Evolutionary conservation across 2,888 invertebrate species (phyloP), one percentile per base, ranked within the genome.

Genomic region (Pyrrhia umbra): DNA sequence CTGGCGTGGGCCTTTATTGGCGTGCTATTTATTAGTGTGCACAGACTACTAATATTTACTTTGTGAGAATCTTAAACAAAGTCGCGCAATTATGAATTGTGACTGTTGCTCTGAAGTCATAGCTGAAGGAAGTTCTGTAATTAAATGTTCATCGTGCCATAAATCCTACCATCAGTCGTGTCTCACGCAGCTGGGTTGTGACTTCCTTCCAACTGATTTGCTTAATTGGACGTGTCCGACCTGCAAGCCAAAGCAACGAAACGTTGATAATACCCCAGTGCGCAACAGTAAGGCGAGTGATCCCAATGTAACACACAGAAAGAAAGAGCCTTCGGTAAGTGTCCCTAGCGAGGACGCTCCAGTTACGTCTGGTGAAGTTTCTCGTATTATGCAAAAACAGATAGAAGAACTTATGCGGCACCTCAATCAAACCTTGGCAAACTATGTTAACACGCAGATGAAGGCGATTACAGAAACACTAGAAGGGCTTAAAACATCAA

Each of bases 371-470:
- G 15, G 25, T 25, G 46, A 46, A 46, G 25, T 46, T 5, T 46
- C 46, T 9, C 46, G 46, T 5, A 46, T 46, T 16, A 46, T 46
- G 25, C 15, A 46, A 25, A 16, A 46, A 25, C 25, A 25, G 16
- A 46, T 46, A 1, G 25, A 46, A 9, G 46, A 46, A 25, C 46
- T 46, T 9, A 46, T 46, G 46, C 46, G 46, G n/a, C 49, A 21
- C 21, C 37, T 50, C 6, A 43, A 21, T 9, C 21, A 50, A 37
- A 50, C n/a, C 37, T 15, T 50, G 21, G 21, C 37, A 2, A 50
- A 37, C 10, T 37, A 50, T 21, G 37, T 50, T 21, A 37, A 37
- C 15, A 37, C 23, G 1, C 16, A 50, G 16, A 10, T 39, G 23
- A 50, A 21, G 16, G 23, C 37, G 23, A 50, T 50, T 8, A 39